Evolutionary conservation across 53 echinoderm and acorn worm species (phyloP).

Genomic region (Glandiceps talaboti): DNA sequence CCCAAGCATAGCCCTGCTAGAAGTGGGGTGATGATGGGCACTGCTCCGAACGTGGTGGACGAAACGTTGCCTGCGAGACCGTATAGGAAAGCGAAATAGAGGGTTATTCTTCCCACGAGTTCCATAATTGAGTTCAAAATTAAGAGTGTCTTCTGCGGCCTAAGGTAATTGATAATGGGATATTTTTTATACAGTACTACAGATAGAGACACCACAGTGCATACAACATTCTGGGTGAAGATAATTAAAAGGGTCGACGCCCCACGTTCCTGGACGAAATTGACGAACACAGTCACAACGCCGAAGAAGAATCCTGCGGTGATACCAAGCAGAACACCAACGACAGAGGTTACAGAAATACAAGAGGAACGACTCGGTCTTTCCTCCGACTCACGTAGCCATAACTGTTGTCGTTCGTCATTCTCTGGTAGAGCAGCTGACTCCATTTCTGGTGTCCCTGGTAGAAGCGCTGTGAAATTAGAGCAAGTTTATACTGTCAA

Average conservation of each 20-base stretch:
- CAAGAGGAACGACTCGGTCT: not conserved
- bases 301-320: not conserved
- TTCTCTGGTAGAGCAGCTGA: too few relatives aligned
- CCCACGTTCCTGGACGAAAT: not conserved
- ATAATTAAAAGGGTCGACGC: not conserved
- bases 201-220: not conserved
- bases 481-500: too few relatives aligned
- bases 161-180: not conserved
- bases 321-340: not conserved
- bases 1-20: not conserved
- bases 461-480: too few relatives aligned
- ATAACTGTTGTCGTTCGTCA: not conserved
- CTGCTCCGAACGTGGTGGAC: not conserved
- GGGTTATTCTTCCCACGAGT: not conserved
- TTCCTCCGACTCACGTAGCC: not conserved
- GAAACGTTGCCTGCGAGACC: not conserved
- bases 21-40: not conserved
- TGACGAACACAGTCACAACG: not conserved
- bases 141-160: not conserved
- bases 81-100: not conserved
- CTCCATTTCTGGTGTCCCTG: too few relatives aligned
- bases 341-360: not conserved
- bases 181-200: not conserved
- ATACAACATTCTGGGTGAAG: not conserved
- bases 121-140: not conserved